Evolutionary conservation across 2,113 vertebrate species (phyloP).

Genomic region (Callipepla californica): DNA sequence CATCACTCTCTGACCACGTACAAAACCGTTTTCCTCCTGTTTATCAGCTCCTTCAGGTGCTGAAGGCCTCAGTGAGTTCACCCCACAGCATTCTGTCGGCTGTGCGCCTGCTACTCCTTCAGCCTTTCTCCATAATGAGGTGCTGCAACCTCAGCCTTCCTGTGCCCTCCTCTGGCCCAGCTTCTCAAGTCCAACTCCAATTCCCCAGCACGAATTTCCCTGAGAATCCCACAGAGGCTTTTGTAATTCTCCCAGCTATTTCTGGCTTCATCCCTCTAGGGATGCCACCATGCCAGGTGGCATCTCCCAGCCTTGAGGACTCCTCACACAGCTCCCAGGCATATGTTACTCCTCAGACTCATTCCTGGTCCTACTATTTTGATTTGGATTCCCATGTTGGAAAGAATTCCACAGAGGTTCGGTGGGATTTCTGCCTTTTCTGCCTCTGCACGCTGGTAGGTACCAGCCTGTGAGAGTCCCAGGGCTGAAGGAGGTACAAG

Average conservation of each 20-base stretch:
- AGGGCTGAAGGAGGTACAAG: too few species aligned
- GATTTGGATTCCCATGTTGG: not conserved
- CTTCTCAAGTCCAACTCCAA: too few species aligned
- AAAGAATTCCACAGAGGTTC: not conserved
- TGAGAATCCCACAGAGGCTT: not conserved
- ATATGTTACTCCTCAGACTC: not conserved
- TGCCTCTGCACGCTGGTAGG: not conserved
- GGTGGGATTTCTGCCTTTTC: not conserved
- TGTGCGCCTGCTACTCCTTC: too few species aligned
- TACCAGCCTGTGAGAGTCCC: not conserved
- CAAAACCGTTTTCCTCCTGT: too few species aligned
- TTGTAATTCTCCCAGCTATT: not conserved
- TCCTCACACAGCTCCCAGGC: not conserved
- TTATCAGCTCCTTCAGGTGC: too few species aligned
- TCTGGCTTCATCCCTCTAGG: not conserved
- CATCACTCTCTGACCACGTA: too few species aligned
- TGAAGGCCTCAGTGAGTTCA: too few species aligned
- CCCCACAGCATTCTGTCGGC: too few species aligned
- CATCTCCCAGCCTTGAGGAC: not conserved
- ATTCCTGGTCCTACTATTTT: not conserved
- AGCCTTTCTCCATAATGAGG: too few species aligned
- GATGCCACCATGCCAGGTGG: not conserved
- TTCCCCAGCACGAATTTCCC: not conserved
- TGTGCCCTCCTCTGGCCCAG: too few species aligned
- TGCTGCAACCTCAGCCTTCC: too few species aligned